Evolutionary conservation across 2,113 vertebrate genomes (phyloP).

Genomic region (Zeus faber): DNA sequence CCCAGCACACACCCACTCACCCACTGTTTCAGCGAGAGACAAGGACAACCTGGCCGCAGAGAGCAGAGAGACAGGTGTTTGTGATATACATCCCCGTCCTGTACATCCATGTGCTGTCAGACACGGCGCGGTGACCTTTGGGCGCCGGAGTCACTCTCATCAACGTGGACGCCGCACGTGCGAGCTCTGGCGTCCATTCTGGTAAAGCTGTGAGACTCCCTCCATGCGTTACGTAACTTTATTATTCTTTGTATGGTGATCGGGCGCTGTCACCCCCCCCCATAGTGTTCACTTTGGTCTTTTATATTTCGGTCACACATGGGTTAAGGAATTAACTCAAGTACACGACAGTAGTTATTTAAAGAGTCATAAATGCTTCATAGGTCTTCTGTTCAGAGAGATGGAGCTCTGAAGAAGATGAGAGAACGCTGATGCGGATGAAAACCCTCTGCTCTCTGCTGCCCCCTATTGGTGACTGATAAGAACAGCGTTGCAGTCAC

Average conservation of each 20-base stretch:
- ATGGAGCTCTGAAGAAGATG: neutral
- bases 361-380: neutral
- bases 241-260: neutral
- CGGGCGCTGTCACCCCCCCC: neutral
- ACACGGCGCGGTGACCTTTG: neutral
- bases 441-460: conserved; percentile 54
- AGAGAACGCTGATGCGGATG: neutral
- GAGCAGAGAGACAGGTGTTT: too few relatives aligned
- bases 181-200: too few relatives aligned
- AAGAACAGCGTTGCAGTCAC: conserved; percentile 14
- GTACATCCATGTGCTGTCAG: neutral
- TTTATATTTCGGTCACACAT: neutral
- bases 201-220: too few relatives aligned
- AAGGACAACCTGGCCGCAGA: neutral
- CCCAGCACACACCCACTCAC: conserved; percentile 7
- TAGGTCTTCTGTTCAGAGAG: neutral
- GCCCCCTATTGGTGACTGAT: conserved; percentile 47
- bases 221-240: too few relatives aligned
- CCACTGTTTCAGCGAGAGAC: neutral
- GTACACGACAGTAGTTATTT: too few relatives aligned
- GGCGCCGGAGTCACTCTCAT: neutral
- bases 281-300: neutral
- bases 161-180: too few relatives aligned
- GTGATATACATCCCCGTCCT: too few relatives aligned
- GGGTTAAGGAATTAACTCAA: neutral